phyloP scores from a whole-genome alignment of 1,140 invertebrate genomes.

The Brachionus plicatilis region DNA sequence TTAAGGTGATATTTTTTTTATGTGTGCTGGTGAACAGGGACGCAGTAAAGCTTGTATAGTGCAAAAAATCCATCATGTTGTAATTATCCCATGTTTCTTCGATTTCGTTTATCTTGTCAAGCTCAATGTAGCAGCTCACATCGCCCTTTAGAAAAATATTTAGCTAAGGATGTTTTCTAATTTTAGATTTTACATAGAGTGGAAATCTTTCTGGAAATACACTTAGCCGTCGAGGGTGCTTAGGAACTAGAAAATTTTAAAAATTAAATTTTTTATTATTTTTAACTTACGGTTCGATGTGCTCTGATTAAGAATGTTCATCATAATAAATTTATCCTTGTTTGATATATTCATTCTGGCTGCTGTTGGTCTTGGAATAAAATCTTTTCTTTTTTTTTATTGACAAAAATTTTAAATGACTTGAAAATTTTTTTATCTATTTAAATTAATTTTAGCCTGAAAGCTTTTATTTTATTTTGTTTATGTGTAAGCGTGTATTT shows the following conservation, averaged over 20 bases:
- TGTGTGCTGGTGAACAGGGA: not conserved
- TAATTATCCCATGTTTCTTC: not conserved
- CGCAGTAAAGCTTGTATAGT: not conserved
- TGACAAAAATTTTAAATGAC: not conserved
- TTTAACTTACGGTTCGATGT: not conserved
- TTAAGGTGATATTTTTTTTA: constrained; percentile 3
- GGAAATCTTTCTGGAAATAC: constrained; percentile 1
- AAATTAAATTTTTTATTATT: not conserved
- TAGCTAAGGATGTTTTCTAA: not conserved
- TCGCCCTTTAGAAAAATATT: not conserved
- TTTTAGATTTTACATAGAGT: not conserved
- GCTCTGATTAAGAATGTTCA: constrained; percentile 4
- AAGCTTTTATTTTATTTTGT: not conserved
- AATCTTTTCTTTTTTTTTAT: not conserved
- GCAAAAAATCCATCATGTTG: not conserved
- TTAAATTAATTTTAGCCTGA: not conserved
- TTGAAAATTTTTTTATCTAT: not conserved
- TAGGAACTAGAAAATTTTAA: not conserved
- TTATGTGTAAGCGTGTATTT: not conserved
- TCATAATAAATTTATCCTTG: constrained; percentile 26
- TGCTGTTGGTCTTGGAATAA: not conserved
- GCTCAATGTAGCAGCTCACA: not conserved
- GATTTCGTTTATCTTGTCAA: not conserved
- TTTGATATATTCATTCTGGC: constrained; percentile 4
- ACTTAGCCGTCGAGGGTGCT: not conserved